phyloP scores from a whole-genome alignment of 1,140 invertebrate species.

The Rhopalosiphum maidis region DNA sequence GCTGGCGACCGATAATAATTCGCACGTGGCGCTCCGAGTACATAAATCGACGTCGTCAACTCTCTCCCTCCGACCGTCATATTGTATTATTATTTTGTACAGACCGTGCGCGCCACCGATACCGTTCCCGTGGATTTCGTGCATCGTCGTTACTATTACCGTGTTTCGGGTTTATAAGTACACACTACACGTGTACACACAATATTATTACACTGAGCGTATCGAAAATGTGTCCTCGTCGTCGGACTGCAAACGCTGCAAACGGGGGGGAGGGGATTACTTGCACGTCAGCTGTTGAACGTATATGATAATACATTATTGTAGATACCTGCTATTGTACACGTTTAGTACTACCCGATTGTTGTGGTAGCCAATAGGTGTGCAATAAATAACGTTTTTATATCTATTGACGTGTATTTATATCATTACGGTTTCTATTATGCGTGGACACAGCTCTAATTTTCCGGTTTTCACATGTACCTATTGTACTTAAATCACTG shows the following conservation, averaged over 20 bases:
- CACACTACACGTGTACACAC: neutral
- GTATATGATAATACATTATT: neutral
- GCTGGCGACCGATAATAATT: neutral
- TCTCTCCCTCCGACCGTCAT: neutral
- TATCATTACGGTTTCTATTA: neutral
- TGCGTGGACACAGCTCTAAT: neutral
- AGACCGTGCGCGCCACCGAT: neutral
- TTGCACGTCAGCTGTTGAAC: neutral
- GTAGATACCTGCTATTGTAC: too few species aligned
- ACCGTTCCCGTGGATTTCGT: slow-evolving; percentile 15
- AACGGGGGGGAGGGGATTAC: neutral
- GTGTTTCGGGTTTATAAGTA: neutral
- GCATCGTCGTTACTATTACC: neutral
- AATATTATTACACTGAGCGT: neutral
- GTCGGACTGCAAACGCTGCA: neutral
- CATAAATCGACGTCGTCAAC: neutral
- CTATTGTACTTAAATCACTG: neutral
- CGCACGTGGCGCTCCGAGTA: neutral
- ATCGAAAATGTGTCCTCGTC: neutral
- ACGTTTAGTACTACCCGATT: neutral
- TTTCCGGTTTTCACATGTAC: neutral
- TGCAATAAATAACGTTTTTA: neutral
- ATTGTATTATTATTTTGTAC: neutral
- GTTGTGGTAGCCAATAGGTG: neutral
- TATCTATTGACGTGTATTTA: neutral